These are phyloP conservation scores for Nemopilema nomurai DNA, from an alignment of 30 jellyfish, hydroid and myxozoan genomes.

Conservation along the genomic window DNA sequence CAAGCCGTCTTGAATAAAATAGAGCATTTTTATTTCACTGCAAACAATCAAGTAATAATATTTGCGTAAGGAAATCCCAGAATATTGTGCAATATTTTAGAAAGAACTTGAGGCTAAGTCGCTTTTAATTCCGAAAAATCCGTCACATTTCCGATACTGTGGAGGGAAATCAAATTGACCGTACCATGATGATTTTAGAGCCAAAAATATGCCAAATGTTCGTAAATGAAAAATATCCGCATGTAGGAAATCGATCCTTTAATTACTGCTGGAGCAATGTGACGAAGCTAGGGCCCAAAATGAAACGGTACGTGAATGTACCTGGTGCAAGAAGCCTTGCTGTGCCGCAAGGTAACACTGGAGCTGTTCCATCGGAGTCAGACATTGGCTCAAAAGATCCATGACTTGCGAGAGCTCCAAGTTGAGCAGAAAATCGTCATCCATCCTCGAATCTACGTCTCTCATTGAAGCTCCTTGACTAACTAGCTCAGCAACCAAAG, in stretches of 20 bases:
- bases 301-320: neutral
- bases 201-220: neutral
- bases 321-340: conserved; percentile 65
- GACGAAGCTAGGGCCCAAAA: neutral
- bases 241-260: neutral
- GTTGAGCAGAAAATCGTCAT: conserved; percentile 54
- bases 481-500: neutral
- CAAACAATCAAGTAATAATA: conserved; percentile 21
- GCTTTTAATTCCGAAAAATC: conserved; percentile 17
- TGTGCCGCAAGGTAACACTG: conserved; percentile 66
- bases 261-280: too few species aligned
- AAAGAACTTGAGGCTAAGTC: conserved; percentile 36
- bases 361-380: conserved; percentile 73
- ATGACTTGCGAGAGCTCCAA: conserved; percentile 64
- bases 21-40: conserved; percentile 1
- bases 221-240: neutral
- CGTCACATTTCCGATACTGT: conserved; percentile 61
- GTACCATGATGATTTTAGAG: neutral
- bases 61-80: conserved; percentile 48
- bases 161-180: conserved; percentile 17
- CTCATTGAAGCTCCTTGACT: too few species aligned
- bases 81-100: conserved; percentile 20
- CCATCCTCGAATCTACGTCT: conserved; percentile 12
- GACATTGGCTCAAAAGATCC: conserved; percentile 71
- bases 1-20: neutral